A percentile compares a stretch with the other conserved stretches of the same genome.
phyloP scores from a whole-genome alignment of 2,888 invertebrate genomes.

The Nymphalis polychloros region DNA sequence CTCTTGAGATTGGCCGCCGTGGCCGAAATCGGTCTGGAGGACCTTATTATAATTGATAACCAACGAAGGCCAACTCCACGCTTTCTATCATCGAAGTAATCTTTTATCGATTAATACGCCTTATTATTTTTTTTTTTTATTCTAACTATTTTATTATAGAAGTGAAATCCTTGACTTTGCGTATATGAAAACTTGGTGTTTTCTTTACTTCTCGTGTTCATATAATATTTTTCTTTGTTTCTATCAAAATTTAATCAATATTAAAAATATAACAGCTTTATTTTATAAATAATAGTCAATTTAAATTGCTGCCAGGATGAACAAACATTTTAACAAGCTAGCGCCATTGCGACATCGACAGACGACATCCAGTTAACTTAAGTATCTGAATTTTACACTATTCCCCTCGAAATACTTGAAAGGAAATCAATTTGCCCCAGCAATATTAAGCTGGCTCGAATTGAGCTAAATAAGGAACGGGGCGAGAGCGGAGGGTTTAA shows the following conservation, averaged over 20 bases:
- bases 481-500: slow-evolving; percentile 58
- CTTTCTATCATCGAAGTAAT: no score
- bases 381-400: slow-evolving; percentile 45
- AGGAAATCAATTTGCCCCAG: slow-evolving; percentile 67
- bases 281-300: slow-evolving; percentile 20
- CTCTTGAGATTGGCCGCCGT: no score
- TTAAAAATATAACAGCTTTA: neutral
- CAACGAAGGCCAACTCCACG: no score
- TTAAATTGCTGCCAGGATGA: slow-evolving; percentile 18
- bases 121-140: no score
- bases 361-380: slow-evolving; percentile 32
- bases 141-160: no score
- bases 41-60: no score
- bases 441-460: slow-evolving; percentile 56
- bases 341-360: slow-evolving; percentile 13
- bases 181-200: no score
- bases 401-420: slow-evolving; percentile 59
- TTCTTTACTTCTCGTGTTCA: no score
- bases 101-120: no score
- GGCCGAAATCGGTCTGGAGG: no score
- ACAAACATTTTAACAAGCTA: slow-evolving; percentile 32
- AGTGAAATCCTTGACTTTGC: no score
- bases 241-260: neutral
- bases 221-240: no score
- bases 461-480: slow-evolving; percentile 46